These are phyloP conservation scores for Oryctes rhinoceros DNA, from an alignment of 1,140 invertebrate genomes.

Conservation along the genomic window DNA sequence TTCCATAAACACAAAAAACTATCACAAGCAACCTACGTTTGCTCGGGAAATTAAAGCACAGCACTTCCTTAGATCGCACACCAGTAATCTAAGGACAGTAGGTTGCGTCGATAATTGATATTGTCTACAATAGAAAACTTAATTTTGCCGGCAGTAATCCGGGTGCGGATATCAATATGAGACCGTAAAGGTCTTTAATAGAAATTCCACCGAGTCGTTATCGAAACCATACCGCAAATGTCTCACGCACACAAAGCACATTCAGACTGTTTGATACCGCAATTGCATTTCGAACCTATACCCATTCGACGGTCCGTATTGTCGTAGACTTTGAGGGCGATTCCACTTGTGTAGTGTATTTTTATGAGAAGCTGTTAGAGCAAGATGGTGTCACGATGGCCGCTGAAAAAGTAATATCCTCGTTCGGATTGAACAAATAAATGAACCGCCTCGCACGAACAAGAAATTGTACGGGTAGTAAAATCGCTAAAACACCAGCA, in stretches of 20 bases:
- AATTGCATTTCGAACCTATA: conserved; percentile 3
- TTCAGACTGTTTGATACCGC: background rate
- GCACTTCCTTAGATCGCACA: background rate
- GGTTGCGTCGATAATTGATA: background rate
- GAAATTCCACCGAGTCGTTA: conserved; percentile 1
- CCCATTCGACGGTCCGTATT: background rate
- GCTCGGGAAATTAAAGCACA: no score
- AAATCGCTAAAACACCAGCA: background rate
- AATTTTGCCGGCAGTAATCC: background rate
- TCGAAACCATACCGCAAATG: background rate
- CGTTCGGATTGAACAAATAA: conserved; percentile 51
- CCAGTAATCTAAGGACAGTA: background rate
- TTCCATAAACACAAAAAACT: no score
- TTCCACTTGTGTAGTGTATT: conserved; percentile 44
- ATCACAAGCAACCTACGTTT: no score
- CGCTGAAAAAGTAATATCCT: conserved; percentile 52
- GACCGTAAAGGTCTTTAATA: conserved; percentile 1
- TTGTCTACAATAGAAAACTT: conserved; percentile 6
- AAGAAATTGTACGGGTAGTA: background rate
- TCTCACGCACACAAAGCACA: background rate
- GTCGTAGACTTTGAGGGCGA: background rate
- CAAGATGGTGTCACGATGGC: conserved; percentile 50
- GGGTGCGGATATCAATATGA: background rate
- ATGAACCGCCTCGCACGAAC: conserved; percentile 39
- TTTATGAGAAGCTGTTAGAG: conserved; percentile 51